These are phyloP conservation scores for Cheirogaleus medius DNA, from an alignment of 2,113 vertebrate species.

Conservation along the genomic window DNA sequence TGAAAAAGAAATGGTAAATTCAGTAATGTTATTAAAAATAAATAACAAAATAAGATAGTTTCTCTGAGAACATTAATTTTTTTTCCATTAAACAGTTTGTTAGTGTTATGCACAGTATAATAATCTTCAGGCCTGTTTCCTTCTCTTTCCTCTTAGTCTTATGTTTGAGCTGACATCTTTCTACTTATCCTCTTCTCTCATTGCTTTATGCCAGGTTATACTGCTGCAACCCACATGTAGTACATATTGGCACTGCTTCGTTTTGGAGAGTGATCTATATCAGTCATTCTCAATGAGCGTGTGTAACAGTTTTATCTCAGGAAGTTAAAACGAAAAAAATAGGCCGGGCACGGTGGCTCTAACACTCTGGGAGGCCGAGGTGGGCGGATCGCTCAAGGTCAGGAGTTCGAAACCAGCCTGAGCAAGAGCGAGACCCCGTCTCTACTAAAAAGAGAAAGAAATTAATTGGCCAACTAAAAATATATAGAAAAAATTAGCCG, in stretches of 20 bases:
- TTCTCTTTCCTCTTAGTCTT: neutral
- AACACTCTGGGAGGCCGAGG: too few relatives aligned
- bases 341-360: too few relatives aligned
- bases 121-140: neutral
- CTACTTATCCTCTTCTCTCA: neutral
- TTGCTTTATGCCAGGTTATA: neutral
- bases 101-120: neutral
- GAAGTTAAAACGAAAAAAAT: neutral
- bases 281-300: neutral
- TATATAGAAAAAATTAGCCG: too few relatives aligned
- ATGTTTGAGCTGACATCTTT: neutral
- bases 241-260: neutral
- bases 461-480: too few relatives aligned
- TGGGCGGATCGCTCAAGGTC: too few relatives aligned
- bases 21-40: constrained; percentile 12
- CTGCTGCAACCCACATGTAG: neutral
- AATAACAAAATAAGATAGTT: neutral
- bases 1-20: constrained; percentile 35
- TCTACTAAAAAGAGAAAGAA: too few relatives aligned
- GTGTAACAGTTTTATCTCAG: neutral
- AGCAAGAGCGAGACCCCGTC: too few relatives aligned
- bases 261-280: neutral
- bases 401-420: too few relatives aligned
- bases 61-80: constrained; percentile 7
- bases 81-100: neutral